phyloP scores from a whole-genome alignment of 1,140 invertebrate species.

The Zaprionus vittiger region DNA sequence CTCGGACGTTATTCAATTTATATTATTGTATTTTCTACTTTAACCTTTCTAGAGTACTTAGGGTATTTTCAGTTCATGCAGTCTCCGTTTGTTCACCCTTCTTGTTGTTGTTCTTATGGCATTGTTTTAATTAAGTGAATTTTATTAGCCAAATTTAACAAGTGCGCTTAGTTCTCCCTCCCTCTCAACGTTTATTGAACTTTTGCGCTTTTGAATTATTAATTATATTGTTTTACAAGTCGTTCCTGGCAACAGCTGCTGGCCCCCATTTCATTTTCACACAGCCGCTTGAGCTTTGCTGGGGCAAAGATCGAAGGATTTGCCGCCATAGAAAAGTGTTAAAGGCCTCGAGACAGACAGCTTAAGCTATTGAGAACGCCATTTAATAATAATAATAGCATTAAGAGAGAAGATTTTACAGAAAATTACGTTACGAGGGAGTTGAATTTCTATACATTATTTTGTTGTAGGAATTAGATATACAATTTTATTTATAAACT shows the following conservation, averaged over 20 bases:
- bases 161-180: conserved; percentile 45
- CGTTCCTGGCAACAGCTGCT: conserved; percentile 34
- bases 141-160: conserved; percentile 70
- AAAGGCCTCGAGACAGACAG: not conserved
- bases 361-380: not conserved
- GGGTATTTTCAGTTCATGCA: not conserved
- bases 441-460: not conserved
- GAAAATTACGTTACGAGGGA: not conserved
- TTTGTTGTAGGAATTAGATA: too few relatives aligned
- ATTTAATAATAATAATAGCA: not conserved
- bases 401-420: not conserved
- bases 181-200: conserved; percentile 67
- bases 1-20: not conserved
- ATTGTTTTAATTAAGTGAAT: conserved; percentile 73
- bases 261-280: conserved; percentile 17
- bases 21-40: not conserved
- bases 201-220: conserved; percentile 68
- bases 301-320: conserved; percentile 19
- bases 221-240: conserved; percentile 69
- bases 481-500: too few relatives aligned
- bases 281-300: not conserved
- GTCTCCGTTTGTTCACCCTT: not conserved
- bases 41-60: not conserved
- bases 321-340: conserved; percentile 12
- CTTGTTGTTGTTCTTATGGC: conserved; percentile 13